Conservation (phyloP, 2,888 invertebrate species). For the Nemotelus pantherinus region DNA sequence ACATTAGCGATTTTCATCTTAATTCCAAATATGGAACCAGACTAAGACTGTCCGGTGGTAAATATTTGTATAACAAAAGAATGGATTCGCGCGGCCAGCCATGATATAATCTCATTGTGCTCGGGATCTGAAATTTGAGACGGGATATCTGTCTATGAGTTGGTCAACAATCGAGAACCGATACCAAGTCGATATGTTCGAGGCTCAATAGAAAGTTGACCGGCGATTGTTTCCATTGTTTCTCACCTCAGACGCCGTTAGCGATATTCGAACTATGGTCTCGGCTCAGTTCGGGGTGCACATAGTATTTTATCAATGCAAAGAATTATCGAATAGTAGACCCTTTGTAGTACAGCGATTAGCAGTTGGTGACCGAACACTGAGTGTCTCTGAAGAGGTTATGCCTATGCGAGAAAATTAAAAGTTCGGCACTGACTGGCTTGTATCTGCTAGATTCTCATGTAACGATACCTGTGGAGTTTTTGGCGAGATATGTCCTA, state of each 20-base stretch:
- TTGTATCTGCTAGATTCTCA: too few relatives aligned
- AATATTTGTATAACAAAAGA: constrained; percentile 38
- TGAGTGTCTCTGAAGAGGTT: background rate
- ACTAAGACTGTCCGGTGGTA: constrained; percentile 21
- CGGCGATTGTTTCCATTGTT: constrained; percentile 34
- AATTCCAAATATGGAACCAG: constrained; percentile 39
- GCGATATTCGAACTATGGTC: constrained; percentile 10
- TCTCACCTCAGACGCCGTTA: constrained; percentile 42
- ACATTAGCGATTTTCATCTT: constrained; percentile 30
- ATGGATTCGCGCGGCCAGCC: constrained; percentile 7
- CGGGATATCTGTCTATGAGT: constrained; percentile 23
- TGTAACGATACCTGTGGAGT: too few relatives aligned
- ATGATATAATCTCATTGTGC: constrained; percentile 23
- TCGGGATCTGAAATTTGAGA: constrained; percentile 12
- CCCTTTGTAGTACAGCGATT: constrained; percentile 27
- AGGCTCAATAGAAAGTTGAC: constrained; percentile 35
- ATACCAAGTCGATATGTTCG: constrained; percentile 4
- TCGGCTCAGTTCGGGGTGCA: background rate
- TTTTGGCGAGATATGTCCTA: too few relatives aligned
- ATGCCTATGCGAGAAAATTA: too few relatives aligned
- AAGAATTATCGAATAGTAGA: background rate
- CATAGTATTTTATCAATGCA: constrained; percentile 5
- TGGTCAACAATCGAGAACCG: constrained; percentile 37
- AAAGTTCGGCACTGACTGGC: too few relatives aligned
- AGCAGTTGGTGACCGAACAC: constrained; percentile 25